Evolutionary conservation across 2,797 vertebrate species (phyloP), one percentile per base, ranked within the genome.

Genomic region (Diglossa cyanea): DNA sequence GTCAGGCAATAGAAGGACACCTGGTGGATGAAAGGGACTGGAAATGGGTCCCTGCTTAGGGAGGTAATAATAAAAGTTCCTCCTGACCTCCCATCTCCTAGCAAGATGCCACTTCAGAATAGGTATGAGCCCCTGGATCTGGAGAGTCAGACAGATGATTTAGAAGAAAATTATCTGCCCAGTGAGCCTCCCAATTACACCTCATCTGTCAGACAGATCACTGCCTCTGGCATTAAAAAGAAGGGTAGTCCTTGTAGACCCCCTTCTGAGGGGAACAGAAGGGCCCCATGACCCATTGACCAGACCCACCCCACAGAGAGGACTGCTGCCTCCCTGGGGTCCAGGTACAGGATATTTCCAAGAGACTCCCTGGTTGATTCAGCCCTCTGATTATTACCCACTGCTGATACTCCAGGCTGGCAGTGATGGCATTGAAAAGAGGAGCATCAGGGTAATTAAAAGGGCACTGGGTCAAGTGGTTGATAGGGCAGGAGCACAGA

Each of bases 301-400:
- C 7, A 5, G 14, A 35, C 14, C 30, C 30, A 42, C 7, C 60
- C 60, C 30, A 42, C 20, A 62, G 60, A 10, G 40, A 42, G 20
- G 30, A 8, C 30, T 62, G 40, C 30, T 12, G 28, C 30, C 39
- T 42, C 39, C 19, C 30, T 62, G 30, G 60, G 14, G 20, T 30
- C 39, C 7, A 11, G 60, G 4, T 21, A 23, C 1, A 4, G 20
- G 20, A 31, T 16, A 62, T 42, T 4, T 5, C 28, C 4, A 5
- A 62, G 58, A 40, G 28, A 31, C 10, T 62, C 2, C 28, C 39
- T 42, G 60, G 28, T 7, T 31, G 60, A 31, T 62, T 31, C 14
- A 31, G 12, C 14, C 10, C 30, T 31, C 30, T 62, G 60, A 42
- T 12, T 62, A 23, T 62, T 23, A 23, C 15, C 25, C 65, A 17